Percentiles rank a stretch among this genome's conserved stretches.
phyloP scores from a whole-genome alignment of 2,113 vertebrate genomes.

The Chunga burmeisteri region DNA sequence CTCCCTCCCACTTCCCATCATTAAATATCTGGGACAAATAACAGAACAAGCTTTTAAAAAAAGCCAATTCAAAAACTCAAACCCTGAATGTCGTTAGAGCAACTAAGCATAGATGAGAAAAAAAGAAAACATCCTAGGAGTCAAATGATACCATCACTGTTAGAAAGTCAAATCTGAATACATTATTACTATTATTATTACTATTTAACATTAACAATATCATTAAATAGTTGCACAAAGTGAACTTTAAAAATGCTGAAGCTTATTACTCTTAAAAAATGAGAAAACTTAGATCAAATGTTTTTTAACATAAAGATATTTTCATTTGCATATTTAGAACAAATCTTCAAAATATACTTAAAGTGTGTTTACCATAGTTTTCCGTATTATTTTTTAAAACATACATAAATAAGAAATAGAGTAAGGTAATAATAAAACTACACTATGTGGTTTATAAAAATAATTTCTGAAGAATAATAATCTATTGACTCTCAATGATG shows the following conservation, averaged over 20 bases:
- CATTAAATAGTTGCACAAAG: not conserved
- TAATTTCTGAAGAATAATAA: not conserved
- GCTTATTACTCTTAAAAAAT: not conserved
- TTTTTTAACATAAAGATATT: not conserved
- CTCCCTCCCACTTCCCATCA: not conserved
- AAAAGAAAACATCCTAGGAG: not conserved
- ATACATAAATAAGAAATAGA: not conserved
- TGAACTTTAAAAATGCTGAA: not conserved
- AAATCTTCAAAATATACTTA: not conserved
- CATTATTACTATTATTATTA: not conserved
- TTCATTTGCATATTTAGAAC: not conserved
- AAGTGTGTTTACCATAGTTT: not conserved
- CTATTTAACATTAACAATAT: not conserved
- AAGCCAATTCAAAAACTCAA: not conserved
- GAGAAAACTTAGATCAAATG: not conserved
- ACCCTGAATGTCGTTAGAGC: not conserved
- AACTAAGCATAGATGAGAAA: not conserved
- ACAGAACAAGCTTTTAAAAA: not conserved
- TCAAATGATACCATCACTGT: not conserved
- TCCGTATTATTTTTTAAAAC: not conserved
- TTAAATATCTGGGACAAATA: not conserved
- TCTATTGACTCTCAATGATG: not conserved
- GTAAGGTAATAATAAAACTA: not conserved
- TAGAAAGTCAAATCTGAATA: not conserved
- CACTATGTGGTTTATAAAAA: accelerated